These are phyloP conservation scores for Lepilemur septentrionalis DNA, from an alignment of 2,797 vertebrate genomes.

Conservation along the genomic window DNA sequence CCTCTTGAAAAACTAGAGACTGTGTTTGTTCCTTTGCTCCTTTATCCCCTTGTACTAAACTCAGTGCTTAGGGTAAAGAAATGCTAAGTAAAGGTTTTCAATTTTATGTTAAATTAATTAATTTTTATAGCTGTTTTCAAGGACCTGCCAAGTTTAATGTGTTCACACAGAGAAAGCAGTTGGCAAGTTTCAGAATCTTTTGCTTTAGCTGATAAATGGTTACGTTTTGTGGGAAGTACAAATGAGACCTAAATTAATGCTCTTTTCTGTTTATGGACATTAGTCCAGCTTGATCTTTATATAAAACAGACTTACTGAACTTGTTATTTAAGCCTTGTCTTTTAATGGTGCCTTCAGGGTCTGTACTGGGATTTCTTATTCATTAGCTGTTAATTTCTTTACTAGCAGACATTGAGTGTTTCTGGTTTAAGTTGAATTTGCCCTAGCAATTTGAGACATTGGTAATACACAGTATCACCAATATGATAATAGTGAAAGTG, in stretches of 20 bases:
- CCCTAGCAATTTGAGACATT: not conserved
- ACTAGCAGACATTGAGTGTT: not conserved
- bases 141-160: not conserved
- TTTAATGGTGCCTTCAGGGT: constrained; percentile 53
- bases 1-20: not conserved
- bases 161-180: not conserved
- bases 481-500: not conserved
- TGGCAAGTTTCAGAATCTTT: not conserved
- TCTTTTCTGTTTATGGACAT: constrained; percentile 54
- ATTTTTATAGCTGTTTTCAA: not conserved
- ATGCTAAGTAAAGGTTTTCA: not conserved
- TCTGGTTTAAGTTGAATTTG: not conserved
- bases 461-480: not conserved
- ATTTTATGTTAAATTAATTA: not conserved
- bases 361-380: constrained; percentile 60
- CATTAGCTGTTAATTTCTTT: constrained; percentile 65
- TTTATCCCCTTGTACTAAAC: not conserved
- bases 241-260: constrained; percentile 45
- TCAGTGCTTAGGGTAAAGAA: not conserved
- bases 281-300: constrained; percentile 61
- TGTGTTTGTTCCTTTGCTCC: not conserved
- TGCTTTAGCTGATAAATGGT: constrained; percentile 30
- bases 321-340: constrained; percentile 38
- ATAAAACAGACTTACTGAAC: constrained; percentile 45
- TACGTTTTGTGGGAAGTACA: constrained; percentile 29